Base-by-base conservation (phyloP, 2,797 vertebrate species). In the Leptoclinus maculatus region DNA sequence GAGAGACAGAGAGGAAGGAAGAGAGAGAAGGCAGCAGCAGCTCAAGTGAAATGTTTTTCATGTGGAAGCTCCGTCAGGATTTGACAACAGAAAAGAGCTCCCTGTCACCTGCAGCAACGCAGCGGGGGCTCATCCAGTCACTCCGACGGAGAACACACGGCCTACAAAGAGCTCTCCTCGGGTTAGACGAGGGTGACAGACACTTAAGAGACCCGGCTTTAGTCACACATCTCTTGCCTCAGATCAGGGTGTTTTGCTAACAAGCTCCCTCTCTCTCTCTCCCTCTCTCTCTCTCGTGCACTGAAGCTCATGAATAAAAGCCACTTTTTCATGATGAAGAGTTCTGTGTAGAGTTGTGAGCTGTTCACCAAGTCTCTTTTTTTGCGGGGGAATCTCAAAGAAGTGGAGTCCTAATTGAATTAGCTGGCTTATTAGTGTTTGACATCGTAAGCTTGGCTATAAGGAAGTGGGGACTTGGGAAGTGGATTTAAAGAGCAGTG, bases 191-290 rank as follows among this genome's bases (percentile, higher is more conserved):
- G 84, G 89, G 93, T 93, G 93, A 94, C 93, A 92, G 93, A 93
- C 92, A 90, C 93, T 92, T 93, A 70, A 92, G 92, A 93, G 90
- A 83, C 80, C 76, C 86, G 2, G 86, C 89, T 93, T 93, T 91
- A 92, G 93, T 93, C 92, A 82, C 91, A 89, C 90, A 82, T 89
- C 88, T 90, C 86, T 76, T 8, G 72, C 87, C 90, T 94, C 87
- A 92, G 93, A 94, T 94, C 92, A 83, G 82, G 86, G 87, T 88
- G 71, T 91, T 94, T 94, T 94, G 91, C 92, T 94, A 94, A 94
- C 93, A 94, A 93, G 93, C 92, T 89, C 88, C 19, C n/a, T n/a
- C n/a, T n/a, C n/a, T n/a, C n/a, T n/a, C n/a, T n/a, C n/a, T n/a
- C n/a, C n/a, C n/a, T n/a, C n/a, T 85, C 74, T 73, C 86, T 66